phyloP scores from a whole-genome alignment of 2,797 vertebrate genomes.

The Lerista edwardsae region DNA sequence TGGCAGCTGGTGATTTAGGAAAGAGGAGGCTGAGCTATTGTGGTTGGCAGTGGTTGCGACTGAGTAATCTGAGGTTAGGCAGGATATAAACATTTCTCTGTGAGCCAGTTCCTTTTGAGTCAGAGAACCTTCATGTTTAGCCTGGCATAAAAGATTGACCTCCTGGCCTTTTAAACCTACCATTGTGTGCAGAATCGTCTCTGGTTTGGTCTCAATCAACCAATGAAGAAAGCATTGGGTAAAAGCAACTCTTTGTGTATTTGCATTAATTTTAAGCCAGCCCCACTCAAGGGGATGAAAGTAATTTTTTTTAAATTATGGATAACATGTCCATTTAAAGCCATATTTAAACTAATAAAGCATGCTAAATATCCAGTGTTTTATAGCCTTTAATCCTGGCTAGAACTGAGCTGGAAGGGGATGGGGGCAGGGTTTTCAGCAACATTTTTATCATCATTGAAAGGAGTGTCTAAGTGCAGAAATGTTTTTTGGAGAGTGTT shows the following conservation, averaged over 20 bases:
- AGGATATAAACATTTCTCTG: conserved; percentile 13
- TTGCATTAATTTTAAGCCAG: background rate
- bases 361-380: background rate
- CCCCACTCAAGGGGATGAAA: background rate
- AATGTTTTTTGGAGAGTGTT: background rate
- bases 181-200: background rate
- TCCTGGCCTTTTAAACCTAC: background rate
- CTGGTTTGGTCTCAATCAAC: background rate
- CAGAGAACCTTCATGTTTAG: conserved; percentile 21
- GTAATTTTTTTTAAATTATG: background rate
- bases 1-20: conserved; percentile 4
- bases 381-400: background rate
- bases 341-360: background rate
- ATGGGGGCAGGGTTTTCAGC: background rate
- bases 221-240: background rate
- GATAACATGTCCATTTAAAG: background rate
- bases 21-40: conserved; percentile 3
- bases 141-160: background rate
- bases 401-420: background rate
- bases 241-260: background rate
- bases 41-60: background rate
- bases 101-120: conserved; percentile 21
- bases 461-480: too few species aligned
- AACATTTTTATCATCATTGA: background rate
- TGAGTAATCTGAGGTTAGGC: conserved; percentile 32